Conservation (phyloP, 2,888 invertebrate species). For the Periphyllus acericola region DNA sequence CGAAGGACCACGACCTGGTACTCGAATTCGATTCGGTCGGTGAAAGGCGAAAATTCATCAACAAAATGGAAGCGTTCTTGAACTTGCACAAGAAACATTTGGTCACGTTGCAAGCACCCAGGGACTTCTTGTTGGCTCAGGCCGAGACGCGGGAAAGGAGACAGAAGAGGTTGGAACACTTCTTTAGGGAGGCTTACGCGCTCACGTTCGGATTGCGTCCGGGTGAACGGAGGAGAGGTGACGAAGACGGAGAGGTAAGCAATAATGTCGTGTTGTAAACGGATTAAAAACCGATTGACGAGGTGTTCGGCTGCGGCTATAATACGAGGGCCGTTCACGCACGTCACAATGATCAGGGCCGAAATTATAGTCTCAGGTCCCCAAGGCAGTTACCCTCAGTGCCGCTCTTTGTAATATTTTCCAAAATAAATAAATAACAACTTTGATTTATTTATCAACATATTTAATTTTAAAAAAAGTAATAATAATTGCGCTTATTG, state of each 20-base stretch:
- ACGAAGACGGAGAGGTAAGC: slow-evolving; percentile 63
- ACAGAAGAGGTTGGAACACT: slow-evolving; percentile 91
- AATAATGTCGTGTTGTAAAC: not conserved
- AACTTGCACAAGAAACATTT: slow-evolving; percentile 84
- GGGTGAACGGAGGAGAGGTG: slow-evolving; percentile 78
- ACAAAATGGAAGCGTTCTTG: slow-evolving; percentile 87
- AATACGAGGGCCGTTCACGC: no score
- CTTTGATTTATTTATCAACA: no score
- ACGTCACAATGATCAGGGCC: no score
- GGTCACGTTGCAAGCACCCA: slow-evolving; percentile 75
- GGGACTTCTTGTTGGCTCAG: slow-evolving; percentile 87
- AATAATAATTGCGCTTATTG: no score
- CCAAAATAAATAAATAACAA: no score
- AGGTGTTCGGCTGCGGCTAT: no score
- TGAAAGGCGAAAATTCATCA: slow-evolving; percentile 84
- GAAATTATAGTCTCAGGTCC: no score
- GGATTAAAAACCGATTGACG: no score
- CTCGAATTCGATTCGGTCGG: slow-evolving; percentile 87
- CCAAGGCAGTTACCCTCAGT: no score
- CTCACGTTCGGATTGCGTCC: slow-evolving; percentile 89
- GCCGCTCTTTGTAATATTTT: no score
- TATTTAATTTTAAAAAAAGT: no score
- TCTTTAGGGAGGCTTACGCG: slow-evolving; percentile 95
- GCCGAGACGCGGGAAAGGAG: slow-evolving; percentile 93
- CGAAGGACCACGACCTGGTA: slow-evolving; percentile 91